Evolutionary conservation across 2,888 invertebrate genomes (phyloP).

Genomic region (Amaurobius ferox): DNA sequence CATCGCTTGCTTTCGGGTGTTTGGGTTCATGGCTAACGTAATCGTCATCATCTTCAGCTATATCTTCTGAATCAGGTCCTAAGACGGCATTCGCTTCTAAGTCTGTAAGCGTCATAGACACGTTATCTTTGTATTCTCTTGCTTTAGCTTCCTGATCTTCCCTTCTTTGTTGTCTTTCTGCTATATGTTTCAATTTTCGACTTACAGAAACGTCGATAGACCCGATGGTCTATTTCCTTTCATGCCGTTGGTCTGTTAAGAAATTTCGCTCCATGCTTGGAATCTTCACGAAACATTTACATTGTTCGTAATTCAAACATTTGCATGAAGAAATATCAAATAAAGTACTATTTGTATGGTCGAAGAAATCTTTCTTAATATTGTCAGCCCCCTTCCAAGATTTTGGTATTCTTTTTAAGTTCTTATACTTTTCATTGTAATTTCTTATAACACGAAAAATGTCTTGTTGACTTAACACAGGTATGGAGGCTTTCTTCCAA

Average conservation of each 20-base stretch:
- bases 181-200: background rate
- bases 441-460: slow-evolving; percentile 18
- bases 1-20: background rate
- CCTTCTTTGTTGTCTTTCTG: background rate
- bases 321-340: slow-evolving; percentile 20
- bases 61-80: background rate
- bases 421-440: slow-evolving; percentile 20
- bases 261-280: background rate
- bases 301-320: slow-evolving; percentile 3
- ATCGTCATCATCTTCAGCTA: background rate
- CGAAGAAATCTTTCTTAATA: slow-evolving; percentile 21
- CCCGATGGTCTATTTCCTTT: background rate
- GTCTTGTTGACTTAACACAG: slow-evolving; percentile 8
- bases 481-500: slow-evolving; percentile 15
- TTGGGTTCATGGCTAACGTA: background rate
- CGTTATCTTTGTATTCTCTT: background rate
- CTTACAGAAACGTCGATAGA: background rate
- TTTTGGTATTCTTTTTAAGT: slow-evolving; percentile 22
- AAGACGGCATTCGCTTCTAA: background rate
- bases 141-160: slow-evolving; percentile 6
- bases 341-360: slow-evolving; percentile 16
- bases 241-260: slow-evolving; percentile 1
- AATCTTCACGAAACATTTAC: background rate
- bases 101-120: background rate
- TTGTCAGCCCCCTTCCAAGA: slow-evolving; percentile 10